These are phyloP conservation scores for Leptopterna dolabrata DNA, from an alignment of 2,888 invertebrate genomes.

Conservation along the genomic window DNA sequence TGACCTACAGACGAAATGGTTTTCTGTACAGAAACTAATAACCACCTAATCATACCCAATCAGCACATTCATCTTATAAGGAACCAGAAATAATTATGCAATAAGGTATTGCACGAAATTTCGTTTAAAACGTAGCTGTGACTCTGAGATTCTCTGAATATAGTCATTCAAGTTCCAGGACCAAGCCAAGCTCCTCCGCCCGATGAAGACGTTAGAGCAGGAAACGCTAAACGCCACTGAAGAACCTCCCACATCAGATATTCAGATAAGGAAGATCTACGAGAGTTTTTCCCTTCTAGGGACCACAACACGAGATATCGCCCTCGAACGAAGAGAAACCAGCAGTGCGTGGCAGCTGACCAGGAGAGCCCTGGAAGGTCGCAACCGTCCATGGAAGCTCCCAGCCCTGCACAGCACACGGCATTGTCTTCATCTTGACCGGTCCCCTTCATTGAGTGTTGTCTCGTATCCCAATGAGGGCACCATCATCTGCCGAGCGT, in stretches of 20 bases:
- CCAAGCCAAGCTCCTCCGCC: too few relatives aligned
- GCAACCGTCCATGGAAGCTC: not conserved
- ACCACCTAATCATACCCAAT: too few relatives aligned
- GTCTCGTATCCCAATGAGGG: slow-evolving; percentile 8
- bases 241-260: not conserved
- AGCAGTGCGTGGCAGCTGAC: not conserved
- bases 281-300: not conserved
- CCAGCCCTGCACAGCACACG: not conserved
- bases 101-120: too few relatives aligned
- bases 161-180: too few relatives aligned
- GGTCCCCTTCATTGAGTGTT: not conserved
- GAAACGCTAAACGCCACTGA: not conserved
- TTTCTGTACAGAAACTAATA: too few relatives aligned
- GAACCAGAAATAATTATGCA: too few relatives aligned
- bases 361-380: not conserved
- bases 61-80: too few relatives aligned
- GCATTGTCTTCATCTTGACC: not conserved
- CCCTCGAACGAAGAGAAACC: not conserved
- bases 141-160: too few relatives aligned
- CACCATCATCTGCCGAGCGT: slow-evolving; percentile 13
- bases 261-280: not conserved
- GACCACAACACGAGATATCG: not conserved
- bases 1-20: too few relatives aligned
- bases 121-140: too few relatives aligned
- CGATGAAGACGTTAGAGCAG: too few relatives aligned